These are phyloP conservation scores for Melospiza georgiana DNA, from an alignment of 2,113 vertebrate species.

Conservation along the genomic window DNA sequence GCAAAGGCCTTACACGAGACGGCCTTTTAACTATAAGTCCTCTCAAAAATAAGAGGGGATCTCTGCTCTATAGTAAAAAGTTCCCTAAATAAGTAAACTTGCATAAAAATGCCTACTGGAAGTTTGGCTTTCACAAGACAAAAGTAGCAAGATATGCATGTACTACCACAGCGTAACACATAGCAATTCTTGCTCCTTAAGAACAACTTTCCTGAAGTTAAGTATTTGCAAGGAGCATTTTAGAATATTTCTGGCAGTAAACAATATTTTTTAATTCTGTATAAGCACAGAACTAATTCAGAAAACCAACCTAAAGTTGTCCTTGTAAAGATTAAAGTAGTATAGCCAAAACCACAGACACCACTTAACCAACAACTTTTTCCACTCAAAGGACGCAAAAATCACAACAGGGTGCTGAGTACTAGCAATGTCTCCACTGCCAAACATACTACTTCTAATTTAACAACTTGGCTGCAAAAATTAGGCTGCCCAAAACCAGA, in stretches of 20 bases:
- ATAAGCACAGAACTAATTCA: neutral
- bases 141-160: neutral
- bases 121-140: neutral
- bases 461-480: neutral
- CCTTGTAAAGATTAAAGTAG: neutral
- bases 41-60: neutral
- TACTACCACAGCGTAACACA: neutral
- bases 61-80: neutral
- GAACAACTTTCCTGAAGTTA: neutral
- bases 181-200: neutral
- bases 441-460: neutral
- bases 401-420: neutral
- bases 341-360: neutral
- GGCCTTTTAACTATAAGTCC: neutral
- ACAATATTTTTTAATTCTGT: fast-evolving
- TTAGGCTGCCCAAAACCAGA: neutral
- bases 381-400: neutral
- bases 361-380: neutral
- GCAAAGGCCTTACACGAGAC: neutral
- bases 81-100: neutral
- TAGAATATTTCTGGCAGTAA: neutral
- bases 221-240: neutral
- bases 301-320: neutral
- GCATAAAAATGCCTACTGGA: neutral
- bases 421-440: too few relatives aligned